phyloP scores from a whole-genome alignment of 2,888 invertebrate species.

The Uropetala carovei region DNA sequence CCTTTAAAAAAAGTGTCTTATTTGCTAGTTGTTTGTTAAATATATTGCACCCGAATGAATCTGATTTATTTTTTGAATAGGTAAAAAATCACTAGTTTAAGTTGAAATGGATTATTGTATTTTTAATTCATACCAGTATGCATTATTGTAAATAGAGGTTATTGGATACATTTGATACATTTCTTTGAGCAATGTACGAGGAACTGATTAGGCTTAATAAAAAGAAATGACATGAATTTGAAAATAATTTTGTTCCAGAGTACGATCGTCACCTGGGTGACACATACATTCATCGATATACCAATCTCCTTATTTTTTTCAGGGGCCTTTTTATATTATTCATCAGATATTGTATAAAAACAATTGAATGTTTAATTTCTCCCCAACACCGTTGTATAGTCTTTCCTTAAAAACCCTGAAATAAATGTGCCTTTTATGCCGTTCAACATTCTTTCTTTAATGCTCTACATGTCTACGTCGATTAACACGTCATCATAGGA shows the following conservation, averaged over 20 bases:
- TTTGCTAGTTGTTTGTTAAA: background rate
- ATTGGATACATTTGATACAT: slow-evolving; percentile 58
- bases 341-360: background rate
- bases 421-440: no score
- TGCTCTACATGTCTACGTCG: no score
- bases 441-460: no score
- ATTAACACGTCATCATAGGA: no score
- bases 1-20: background rate
- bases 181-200: slow-evolving; percentile 36
- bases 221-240: slow-evolving; percentile 1
- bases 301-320: background rate
- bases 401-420: no score
- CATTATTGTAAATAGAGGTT: slow-evolving; percentile 26
- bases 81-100: background rate
- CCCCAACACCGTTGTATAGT: no score
- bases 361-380: no score
- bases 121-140: background rate
- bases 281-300: background rate
- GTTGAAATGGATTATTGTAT: background rate
- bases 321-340: background rate
- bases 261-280: background rate
- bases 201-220: slow-evolving; percentile 28
- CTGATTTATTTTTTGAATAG: background rate
- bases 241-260: background rate
- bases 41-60: background rate